Conservation (phyloP, 2,888 invertebrate species). For the Hirtodrosophila cameraria region DNA sequence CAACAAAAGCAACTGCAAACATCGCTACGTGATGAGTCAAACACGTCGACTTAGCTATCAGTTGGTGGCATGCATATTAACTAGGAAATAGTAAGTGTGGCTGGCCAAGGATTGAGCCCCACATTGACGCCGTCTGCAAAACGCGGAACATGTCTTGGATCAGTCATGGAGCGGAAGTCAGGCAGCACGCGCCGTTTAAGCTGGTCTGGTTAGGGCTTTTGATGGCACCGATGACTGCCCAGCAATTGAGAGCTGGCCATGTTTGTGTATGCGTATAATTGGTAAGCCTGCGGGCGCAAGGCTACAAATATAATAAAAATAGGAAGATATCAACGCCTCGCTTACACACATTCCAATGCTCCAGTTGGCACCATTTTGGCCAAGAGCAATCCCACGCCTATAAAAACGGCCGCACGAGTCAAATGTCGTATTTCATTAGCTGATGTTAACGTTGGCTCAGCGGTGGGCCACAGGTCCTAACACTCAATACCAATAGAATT, state of each 20-base stretch:
- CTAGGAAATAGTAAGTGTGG: conserved; percentile 46
- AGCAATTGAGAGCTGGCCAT: conserved; percentile 35
- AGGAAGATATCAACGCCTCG: conserved; percentile 38
- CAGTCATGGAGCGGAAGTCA: conserved; percentile 60
- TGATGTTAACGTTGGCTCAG: conserved; percentile 67
- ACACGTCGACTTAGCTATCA: conserved; percentile 62
- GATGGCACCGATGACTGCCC: conserved; percentile 25
- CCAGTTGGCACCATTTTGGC: conserved; percentile 47
- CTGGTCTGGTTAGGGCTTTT: conserved; percentile 29
- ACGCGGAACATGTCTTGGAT: conserved; percentile 35
- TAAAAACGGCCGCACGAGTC: conserved; percentile 72
- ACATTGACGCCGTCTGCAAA: conserved; percentile 35
- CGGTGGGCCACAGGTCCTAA: conserved; percentile 47
- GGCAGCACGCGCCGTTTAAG: conserved; percentile 63
- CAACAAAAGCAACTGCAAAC: conserved; percentile 34
- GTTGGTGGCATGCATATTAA: conserved; percentile 66
- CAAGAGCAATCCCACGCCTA: conserved; percentile 75
- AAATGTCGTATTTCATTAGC: conserved; percentile 77
- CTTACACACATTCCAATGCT: conserved; percentile 28
- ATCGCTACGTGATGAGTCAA: conserved; percentile 63
- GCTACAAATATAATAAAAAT: conserved; percentile 39
- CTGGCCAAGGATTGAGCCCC: conserved; percentile 11
- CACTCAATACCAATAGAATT: conserved; percentile 67
- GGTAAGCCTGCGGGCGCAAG: conserved; percentile 8
- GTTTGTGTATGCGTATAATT: conserved; percentile 14